Conservation (phyloP, 2,113 vertebrate genomes). For the Axis porcinus region DNA sequence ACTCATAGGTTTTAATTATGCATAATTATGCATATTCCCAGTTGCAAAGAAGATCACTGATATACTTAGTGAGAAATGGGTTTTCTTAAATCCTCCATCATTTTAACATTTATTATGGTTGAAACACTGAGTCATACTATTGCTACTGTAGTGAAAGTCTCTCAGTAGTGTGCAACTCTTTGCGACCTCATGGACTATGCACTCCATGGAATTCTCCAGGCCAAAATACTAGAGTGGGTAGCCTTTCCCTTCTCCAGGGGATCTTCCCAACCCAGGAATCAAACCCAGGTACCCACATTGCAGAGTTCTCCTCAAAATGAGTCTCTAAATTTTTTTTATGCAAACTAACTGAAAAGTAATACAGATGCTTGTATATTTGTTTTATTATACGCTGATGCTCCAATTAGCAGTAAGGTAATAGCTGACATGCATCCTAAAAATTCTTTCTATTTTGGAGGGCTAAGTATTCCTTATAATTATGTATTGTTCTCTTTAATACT, state of each 20-base stretch:
- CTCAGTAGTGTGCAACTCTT: neutral
- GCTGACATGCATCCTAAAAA: conserved; percentile 25
- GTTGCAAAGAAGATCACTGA: neutral
- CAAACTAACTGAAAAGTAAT: conserved; percentile 45
- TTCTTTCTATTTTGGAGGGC: neutral
- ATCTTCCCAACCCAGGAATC: neutral
- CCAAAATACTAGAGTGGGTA: neutral
- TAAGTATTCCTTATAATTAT: conserved; percentile 11
- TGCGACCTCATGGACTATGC: neutral
- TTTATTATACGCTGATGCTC: neutral
- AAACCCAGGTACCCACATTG: neutral
- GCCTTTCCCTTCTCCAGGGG: neutral
- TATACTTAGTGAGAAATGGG: conserved; percentile 9
- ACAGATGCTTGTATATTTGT: neutral
- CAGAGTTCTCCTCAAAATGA: conserved; percentile 12
- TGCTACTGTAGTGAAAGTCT: neutral
- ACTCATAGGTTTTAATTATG: conserved; percentile 24
- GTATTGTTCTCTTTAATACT: neutral
- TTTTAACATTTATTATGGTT: conserved; percentile 8
- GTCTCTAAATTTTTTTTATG: neutral
- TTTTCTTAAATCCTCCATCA: conserved; percentile 22
- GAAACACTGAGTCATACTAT: neutral
- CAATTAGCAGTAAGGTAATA: neutral
- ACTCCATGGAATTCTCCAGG: neutral
- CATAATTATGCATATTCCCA: neutral